Evolutionary conservation across 2,797 vertebrate genomes (phyloP), one percentile per base, ranked within the genome.

Genomic region (Margarornis squamiger): DNA sequence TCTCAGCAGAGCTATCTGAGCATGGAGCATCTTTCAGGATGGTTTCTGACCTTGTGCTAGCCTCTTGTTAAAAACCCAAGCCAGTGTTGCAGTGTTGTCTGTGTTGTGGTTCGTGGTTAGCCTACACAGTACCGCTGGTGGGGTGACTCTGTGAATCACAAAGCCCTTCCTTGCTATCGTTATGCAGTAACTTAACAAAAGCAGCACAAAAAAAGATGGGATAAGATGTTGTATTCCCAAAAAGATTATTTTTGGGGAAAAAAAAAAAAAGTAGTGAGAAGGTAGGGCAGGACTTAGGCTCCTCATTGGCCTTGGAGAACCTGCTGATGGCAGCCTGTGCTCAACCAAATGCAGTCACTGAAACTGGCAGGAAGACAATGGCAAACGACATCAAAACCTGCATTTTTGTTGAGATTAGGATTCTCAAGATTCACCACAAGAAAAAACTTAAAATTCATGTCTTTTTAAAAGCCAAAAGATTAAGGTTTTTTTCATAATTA

Each of bases 331-430:
- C 41, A 68, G 46, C 38, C 79, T 54, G 24, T 0, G 0, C 59
- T 76, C 65, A 58, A 32, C 21, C 39, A 58, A 73, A 66, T 18
- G 38, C 20, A 12, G 41, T 48, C 12, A 22, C 20, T 59, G 62
- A 76, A 68, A 68, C 34, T 41, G 17, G 17, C 34, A 94, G 59
- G 17, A 86, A 73, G 43, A 39, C 4, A 32, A 10, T 26, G 4
- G 1, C 39, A 43, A 87, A n/a, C 0, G 0, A 22, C 51, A 70
- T 34, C 10, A 51, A 86, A 70, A 46, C 1, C 30, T n/a, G 2
- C 48, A 18, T 80, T 79, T 86, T 76, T 74, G 27, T 83, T 77
- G 57, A 38, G 38, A 45, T 34, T 59, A 54, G 66, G 65, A 71
- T 34, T 63, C 22, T 54, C 51, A 73, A 59, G 62, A 93, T 63